A percentile compares a stretch with the other conserved stretches of the same genome.
Conservation (phyloP, 2,113 vertebrate species). For the Aspiorhynchus laticeps region DNA sequence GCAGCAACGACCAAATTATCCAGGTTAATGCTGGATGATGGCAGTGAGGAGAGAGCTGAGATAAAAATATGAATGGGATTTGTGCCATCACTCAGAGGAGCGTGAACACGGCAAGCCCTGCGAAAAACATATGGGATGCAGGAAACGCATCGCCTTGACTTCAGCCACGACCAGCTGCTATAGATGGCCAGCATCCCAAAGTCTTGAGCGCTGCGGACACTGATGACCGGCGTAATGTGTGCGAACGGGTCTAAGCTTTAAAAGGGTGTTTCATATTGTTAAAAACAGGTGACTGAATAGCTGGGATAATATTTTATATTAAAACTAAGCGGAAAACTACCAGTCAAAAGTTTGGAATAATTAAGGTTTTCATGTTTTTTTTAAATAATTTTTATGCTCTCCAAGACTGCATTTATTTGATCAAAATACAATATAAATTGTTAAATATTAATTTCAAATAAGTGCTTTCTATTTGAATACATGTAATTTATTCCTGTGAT, state of each 20-base stretch:
- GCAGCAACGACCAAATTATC: not conserved
- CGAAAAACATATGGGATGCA: constrained; percentile 72
- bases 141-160: constrained; percentile 66
- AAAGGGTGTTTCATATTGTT: not conserved
- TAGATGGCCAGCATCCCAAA: constrained; percentile 64
- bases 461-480: too few species aligned
- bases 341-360: too few species aligned
- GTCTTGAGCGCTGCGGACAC: not conserved
- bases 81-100: constrained; percentile 43
- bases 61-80: constrained; percentile 46
- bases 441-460: too few species aligned
- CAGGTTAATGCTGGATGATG: constrained; percentile 34
- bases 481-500: too few species aligned
- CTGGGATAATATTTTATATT: not conserved
- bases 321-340: not conserved
- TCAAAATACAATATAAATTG: too few species aligned
- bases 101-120: constrained; percentile 45
- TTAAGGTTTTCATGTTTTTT: too few species aligned
- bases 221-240: not conserved
- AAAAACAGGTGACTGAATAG: not conserved
- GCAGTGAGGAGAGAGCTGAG: not conserved
- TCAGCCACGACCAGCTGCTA: constrained; percentile 72
- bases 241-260: not conserved
- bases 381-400: too few species aligned
- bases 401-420: too few species aligned